A percentile compares a stretch with the other conserved stretches of the same genome.
These are phyloP conservation scores for Tachina fera DNA, from an alignment of 2,888 invertebrate genomes.

Conservation along the genomic window DNA sequence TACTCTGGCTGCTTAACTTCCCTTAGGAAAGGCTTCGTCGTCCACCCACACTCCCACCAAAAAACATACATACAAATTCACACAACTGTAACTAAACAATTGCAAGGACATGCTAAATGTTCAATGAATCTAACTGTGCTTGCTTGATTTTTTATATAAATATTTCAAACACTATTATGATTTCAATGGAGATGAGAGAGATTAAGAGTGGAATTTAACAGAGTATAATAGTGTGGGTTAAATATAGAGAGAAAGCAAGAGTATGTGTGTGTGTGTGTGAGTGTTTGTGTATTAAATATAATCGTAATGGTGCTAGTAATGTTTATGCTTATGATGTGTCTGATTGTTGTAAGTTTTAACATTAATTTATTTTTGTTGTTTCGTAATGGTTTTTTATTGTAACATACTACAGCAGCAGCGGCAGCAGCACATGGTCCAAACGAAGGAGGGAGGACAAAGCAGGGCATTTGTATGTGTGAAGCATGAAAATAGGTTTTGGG, in stretches of 20 bases:
- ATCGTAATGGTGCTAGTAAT: slow-evolving; percentile 70
- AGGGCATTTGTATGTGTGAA: slow-evolving; percentile 19
- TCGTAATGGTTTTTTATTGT: slow-evolving; percentile 47
- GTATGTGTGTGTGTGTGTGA: not conserved
- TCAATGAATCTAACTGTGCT: slow-evolving; percentile 55
- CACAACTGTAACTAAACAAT: slow-evolving; percentile 77
- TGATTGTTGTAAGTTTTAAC: slow-evolving; percentile 67
- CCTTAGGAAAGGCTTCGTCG: not conserved
- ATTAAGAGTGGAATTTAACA: slow-evolving; percentile 22
- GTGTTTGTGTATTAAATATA: slow-evolving; percentile 49
- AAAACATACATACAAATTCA: slow-evolving; percentile 13
- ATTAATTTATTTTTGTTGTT: slow-evolving; percentile 61
- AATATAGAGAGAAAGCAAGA: not conserved
- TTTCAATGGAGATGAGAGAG: not conserved
- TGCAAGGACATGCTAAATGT: slow-evolving; percentile 78
- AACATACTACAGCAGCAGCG: not conserved
- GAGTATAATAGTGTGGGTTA: slow-evolving; percentile 19
- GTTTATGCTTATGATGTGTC: slow-evolving; percentile 71
- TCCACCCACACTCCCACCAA: not conserved
- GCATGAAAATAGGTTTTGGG: not conserved
- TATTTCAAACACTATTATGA: slow-evolving; percentile 35
- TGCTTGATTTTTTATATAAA: slow-evolving; percentile 35
- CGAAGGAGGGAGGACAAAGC: slow-evolving; percentile 28
- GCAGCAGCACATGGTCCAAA: slow-evolving; percentile 55
- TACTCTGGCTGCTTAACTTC: slow-evolving; percentile 29